Percentiles rank a stretch among this genome's conserved stretches.
These are phyloP conservation scores for Gymnocephalus cernua DNA, from an alignment of 2,113 vertebrate species.

Conservation along the genomic window DNA sequence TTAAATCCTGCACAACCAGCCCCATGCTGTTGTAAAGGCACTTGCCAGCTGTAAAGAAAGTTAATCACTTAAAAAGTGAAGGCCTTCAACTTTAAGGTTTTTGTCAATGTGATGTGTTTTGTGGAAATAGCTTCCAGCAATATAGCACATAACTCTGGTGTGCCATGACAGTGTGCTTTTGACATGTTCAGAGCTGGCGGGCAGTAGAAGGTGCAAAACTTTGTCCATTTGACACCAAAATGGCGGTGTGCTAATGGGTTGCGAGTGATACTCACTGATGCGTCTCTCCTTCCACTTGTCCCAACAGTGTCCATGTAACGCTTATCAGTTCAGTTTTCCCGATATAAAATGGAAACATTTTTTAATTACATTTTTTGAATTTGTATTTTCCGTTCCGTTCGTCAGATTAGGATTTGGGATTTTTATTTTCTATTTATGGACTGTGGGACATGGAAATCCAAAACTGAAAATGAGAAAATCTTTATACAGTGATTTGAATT, in stretches of 20 bases:
- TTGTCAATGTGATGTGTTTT: neutral
- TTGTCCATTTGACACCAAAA: slow-evolving; percentile 3
- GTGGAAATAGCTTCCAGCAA: neutral
- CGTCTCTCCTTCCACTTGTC: neutral
- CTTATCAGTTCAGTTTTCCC: neutral
- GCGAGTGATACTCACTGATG: neutral
- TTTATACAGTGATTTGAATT: neutral
- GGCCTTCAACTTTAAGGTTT: slow-evolving; percentile 3
- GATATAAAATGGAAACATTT: no score
- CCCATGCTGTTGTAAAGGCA: neutral
- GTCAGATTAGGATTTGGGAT: neutral
- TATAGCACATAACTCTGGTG: neutral
- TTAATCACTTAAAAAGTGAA: slow-evolving; percentile 8
- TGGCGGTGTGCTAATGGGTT: neutral
- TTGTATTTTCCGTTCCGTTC: neutral
- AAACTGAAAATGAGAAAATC: neutral
- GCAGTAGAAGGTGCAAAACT: slow-evolving; percentile 9
- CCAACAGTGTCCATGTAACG: neutral
- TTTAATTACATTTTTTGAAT: neutral
- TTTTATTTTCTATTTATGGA: neutral
- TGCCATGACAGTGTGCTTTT: neutral
- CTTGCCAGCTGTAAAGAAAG: slow-evolving; percentile 21
- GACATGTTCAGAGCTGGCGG: slow-evolving; percentile 6
- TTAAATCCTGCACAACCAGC: slow-evolving; percentile 7
- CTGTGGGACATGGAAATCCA: neutral